Conservation (phyloP, 2,113 vertebrate species). For the Xenotilapia longispinis region DNA sequence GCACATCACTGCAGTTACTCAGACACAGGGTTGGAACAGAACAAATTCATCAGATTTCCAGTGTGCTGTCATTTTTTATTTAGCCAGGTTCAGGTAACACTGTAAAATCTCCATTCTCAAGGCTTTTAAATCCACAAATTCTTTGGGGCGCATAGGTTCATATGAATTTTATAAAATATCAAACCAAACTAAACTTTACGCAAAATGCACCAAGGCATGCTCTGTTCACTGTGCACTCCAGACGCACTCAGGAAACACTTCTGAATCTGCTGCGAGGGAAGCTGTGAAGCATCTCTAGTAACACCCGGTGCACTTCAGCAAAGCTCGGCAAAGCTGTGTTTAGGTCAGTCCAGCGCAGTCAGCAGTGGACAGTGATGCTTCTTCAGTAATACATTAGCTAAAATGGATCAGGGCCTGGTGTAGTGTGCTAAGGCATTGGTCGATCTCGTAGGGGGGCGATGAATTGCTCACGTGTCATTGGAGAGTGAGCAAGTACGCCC, state of each 20-base stretch:
- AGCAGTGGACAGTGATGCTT: slow-evolving; percentile 36
- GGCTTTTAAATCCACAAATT: background rate
- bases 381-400: slow-evolving; percentile 51
- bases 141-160: background rate
- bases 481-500: slow-evolving; percentile 19
- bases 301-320: background rate
- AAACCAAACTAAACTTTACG: background rate
- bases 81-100: background rate
- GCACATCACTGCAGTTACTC: background rate
- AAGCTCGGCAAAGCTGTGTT: slow-evolving; percentile 4
- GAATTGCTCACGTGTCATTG: slow-evolving; percentile 53
- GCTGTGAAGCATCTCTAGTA: background rate
- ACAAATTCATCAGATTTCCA: background rate
- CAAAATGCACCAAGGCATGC: background rate
- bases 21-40: background rate
- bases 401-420: slow-evolving; percentile 48
- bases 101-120: background rate
- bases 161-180: background rate
- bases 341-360: slow-evolving; percentile 42
- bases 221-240: background rate
- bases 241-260: background rate
- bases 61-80: background rate
- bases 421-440: slow-evolving; percentile 37
- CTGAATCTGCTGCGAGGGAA: background rate
- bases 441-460: slow-evolving; percentile 34